phyloP scores from a whole-genome alignment of 1,140 invertebrate species.

The Drosophila truncata region DNA sequence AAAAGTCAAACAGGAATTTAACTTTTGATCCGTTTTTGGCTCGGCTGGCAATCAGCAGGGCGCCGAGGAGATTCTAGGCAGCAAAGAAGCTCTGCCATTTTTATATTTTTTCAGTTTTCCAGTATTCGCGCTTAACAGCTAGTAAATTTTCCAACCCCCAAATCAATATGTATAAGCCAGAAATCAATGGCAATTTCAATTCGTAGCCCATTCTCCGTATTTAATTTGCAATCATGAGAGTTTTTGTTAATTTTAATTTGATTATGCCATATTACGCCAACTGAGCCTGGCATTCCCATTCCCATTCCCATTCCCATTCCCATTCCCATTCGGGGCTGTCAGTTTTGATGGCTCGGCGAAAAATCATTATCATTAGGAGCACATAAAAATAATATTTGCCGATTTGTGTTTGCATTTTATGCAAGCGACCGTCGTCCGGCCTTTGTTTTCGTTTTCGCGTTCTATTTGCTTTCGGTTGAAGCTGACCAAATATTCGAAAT shows the following conservation, averaged over 20 bases:
- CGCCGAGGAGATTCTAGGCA: constrained; percentile 1
- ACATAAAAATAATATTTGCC: constrained; percentile 74
- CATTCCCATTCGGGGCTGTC: constrained; percentile 28
- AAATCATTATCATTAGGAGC: constrained; percentile 76
- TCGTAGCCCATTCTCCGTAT: constrained; percentile 65
- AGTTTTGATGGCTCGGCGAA: constrained; percentile 22
- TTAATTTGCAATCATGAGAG: constrained; percentile 79
- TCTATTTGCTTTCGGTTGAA: constrained; percentile 49
- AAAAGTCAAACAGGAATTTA: constrained; percentile 83
- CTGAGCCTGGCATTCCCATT: not conserved
- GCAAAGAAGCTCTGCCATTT: not conserved
- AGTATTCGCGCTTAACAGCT: constrained; percentile 16
- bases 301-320: not conserved
- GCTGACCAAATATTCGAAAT: constrained; percentile 61
- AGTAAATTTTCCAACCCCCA: constrained; percentile 20
- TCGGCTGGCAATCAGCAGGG: constrained; percentile 49
- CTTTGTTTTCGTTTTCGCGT: constrained; percentile 21
- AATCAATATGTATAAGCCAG: constrained; percentile 38
- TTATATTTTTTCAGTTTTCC: constrained; percentile 5
- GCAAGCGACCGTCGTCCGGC: constrained; percentile 29
- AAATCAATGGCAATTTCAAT: constrained; percentile 64
- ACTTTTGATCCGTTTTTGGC: constrained; percentile 83
- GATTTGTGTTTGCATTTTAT: constrained; percentile 71
- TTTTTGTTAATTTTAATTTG: constrained; percentile 83
- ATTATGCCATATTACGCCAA: constrained; percentile 64